Evolutionary conservation across 35 echinoderm and acorn worm species (phyloP).

Genomic region (Heliocidaris tuberculata): DNA sequence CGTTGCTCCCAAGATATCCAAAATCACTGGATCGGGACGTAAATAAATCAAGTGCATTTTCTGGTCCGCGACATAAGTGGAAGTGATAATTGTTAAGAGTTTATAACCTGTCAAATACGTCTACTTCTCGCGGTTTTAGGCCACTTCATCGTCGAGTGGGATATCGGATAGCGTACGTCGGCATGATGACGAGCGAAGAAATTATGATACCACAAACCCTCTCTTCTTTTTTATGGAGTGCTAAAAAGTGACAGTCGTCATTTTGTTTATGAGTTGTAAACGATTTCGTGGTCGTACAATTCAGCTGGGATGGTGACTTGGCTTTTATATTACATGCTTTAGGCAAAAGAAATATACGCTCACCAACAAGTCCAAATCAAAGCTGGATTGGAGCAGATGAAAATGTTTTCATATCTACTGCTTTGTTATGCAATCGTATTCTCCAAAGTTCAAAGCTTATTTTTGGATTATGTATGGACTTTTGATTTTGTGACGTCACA

Average conservation of each 20-base stretch:
- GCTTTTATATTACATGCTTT: background rate
- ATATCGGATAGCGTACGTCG: background rate
- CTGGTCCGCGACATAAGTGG: background rate
- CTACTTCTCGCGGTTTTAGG: conserved; percentile 38
- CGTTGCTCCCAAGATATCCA: conserved; percentile 39
- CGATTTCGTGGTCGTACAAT: background rate
- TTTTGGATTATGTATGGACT: too few species aligned
- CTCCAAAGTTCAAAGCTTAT: too few species aligned
- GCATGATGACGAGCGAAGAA: conserved; percentile 19
- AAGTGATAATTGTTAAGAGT: conserved; percentile 49
- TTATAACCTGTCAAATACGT: conserved; percentile 46
- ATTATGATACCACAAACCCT: conserved; percentile 21
- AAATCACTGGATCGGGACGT: conserved; percentile 37
- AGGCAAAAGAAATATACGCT: background rate
- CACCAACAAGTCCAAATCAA: background rate
- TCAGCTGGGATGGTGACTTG: background rate
- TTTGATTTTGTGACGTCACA: too few species aligned
- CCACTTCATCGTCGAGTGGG: background rate
- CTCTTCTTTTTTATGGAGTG: conserved; percentile 34
- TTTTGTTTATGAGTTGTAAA: conserved; percentile 39
- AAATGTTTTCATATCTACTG: background rate
- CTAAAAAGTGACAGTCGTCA: conserved; percentile 48
- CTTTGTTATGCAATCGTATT: too few species aligned
- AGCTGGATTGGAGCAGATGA: background rate
- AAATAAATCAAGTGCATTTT: conserved; percentile 47